Evolutionary conservation across 2,888 invertebrate genomes (phyloP).

Genomic region (Hymenopus coronatus): DNA sequence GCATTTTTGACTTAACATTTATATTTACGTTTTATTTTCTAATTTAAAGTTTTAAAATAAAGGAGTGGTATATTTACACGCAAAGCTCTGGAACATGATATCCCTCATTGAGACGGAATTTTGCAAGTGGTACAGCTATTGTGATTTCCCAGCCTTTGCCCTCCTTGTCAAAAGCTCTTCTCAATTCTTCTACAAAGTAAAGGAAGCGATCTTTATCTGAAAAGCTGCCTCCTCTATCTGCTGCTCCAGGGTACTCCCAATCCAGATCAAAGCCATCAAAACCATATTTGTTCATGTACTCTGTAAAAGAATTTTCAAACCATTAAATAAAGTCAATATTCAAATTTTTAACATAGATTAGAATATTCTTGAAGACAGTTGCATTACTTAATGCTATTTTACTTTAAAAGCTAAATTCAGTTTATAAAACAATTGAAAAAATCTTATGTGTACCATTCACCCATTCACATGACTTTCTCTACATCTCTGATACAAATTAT

Average conservation of each 20-base stretch:
- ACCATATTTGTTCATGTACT: constrained; percentile 70
- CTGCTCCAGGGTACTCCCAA: constrained; percentile 89
- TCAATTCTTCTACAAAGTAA: constrained; percentile 77
- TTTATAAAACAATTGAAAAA: too few species aligned
- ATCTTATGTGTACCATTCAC: too few species aligned
- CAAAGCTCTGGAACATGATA: constrained; percentile 88
- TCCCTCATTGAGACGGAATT: constrained; percentile 82
- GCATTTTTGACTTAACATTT: too few species aligned
- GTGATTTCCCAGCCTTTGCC: constrained; percentile 82
- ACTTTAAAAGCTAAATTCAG: too few species aligned
- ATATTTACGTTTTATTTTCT: not conserved
- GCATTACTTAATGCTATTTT: too few species aligned
- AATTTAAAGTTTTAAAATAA: not conserved
- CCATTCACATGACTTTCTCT: too few species aligned
- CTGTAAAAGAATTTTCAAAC: constrained; percentile 45
- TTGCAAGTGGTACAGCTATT: constrained; percentile 85
- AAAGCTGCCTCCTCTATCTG: constrained; percentile 80
- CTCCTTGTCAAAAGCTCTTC: constrained; percentile 71
- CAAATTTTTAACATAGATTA: too few species aligned
- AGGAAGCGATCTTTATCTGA: constrained; percentile 81
- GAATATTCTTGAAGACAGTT: too few species aligned
- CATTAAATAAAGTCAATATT: not conserved
- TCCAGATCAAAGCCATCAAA: constrained; percentile 87
- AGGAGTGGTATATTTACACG: constrained; percentile 59
- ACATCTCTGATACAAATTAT: too few species aligned